phyloP scores from a whole-genome alignment of 2,888 invertebrate genomes.

The Coleophora deauratella region DNA sequence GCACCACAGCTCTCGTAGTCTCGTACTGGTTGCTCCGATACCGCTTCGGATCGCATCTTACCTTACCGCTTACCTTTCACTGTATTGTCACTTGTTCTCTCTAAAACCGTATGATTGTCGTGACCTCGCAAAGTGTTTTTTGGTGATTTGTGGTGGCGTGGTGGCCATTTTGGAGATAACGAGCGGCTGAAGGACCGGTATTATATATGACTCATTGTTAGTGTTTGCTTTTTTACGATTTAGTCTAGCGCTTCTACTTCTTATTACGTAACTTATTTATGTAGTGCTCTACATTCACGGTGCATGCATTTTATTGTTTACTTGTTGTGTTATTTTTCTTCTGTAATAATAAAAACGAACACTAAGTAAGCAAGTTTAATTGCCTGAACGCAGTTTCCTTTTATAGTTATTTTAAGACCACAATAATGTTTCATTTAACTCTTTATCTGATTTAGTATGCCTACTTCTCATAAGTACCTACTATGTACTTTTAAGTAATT shows the following conservation, averaged over 20 bases:
- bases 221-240: conserved; percentile 40
- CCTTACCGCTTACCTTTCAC: conserved; percentile 71
- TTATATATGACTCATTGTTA: conserved; percentile 50
- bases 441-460: too few relatives aligned
- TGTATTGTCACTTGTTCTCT: conserved; percentile 53
- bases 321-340: neutral
- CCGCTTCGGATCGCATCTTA: conserved; percentile 61
- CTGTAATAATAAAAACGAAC: neutral
- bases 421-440: too few relatives aligned
- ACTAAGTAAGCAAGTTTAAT: neutral
- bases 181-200: conserved; percentile 45
- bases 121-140: conserved; percentile 63
- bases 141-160: conserved; percentile 69
- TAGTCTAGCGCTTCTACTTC: conserved; percentile 7
- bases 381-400: neutral
- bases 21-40: conserved; percentile 54
- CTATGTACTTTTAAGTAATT: too few relatives aligned
- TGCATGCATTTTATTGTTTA: conserved; percentile 6
- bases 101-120: conserved; percentile 47
- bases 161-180: conserved; percentile 47
- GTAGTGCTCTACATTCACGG: neutral
- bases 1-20: conserved; percentile 48
- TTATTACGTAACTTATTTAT: conserved; percentile 9
- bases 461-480: too few relatives aligned
- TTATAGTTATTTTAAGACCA: conserved; percentile 1